phyloP scores from a whole-genome alignment of 1,140 invertebrate genomes.

The Meloidogyne exigua region DNA sequence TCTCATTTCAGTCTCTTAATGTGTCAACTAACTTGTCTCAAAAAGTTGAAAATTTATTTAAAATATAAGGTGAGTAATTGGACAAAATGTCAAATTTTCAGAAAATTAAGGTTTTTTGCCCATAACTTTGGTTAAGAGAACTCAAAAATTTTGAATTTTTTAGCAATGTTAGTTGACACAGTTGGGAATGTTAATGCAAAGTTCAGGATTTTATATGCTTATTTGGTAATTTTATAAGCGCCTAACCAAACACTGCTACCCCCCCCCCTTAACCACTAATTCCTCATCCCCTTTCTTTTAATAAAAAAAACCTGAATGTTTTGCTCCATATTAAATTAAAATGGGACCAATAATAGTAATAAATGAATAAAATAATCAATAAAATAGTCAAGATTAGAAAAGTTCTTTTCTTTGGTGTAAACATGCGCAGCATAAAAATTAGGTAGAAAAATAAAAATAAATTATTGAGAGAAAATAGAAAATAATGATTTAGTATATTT shows the following conservation, averaged over 20 bases:
- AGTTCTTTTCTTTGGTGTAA: background rate
- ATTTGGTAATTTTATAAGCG: background rate
- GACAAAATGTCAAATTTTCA: background rate
- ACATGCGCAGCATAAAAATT: background rate
- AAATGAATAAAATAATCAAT: slow-evolving; percentile 3
- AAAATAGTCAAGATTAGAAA: background rate
- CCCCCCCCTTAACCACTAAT: too few relatives aligned
- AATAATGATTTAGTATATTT: too few relatives aligned
- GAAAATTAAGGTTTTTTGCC: background rate
- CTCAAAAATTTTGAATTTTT: background rate
- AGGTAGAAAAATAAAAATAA: too few relatives aligned
- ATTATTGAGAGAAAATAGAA: too few relatives aligned
- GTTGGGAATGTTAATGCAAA: background rate
- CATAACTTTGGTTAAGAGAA: background rate
- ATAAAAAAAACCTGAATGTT: background rate
- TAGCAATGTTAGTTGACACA: background rate
- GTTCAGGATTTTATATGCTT: background rate
- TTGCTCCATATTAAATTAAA: background rate
- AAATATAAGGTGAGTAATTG: background rate
- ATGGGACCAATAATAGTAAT: background rate
- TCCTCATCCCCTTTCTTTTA: too few relatives aligned
- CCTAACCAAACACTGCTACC: background rate
- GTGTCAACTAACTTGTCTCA: background rate
- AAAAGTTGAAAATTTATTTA: background rate
- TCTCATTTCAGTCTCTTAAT: background rate